Conservation (phyloP, 2,888 invertebrate species). For the Apantesis nais region DNA sequence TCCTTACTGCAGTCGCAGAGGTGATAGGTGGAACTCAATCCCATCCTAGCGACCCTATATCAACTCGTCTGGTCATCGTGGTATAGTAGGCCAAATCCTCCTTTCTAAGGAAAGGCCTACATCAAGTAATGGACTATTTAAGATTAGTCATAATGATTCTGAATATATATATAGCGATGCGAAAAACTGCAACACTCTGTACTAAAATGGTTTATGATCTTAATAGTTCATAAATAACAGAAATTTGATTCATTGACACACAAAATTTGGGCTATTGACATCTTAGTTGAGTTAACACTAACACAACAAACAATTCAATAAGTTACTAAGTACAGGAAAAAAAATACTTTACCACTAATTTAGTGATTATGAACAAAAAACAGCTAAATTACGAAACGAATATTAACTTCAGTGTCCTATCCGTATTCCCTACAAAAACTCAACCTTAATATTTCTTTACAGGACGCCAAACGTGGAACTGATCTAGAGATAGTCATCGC, state of each 20-base stretch:
- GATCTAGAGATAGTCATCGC: slow-evolving; percentile 93
- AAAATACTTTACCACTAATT: background rate
- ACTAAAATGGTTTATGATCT: background rate
- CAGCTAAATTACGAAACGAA: background rate
- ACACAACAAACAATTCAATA: background rate
- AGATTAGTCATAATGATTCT: no score
- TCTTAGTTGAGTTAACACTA: background rate
- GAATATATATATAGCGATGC: background rate
- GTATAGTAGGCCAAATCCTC: no score
- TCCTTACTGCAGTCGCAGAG: no score
- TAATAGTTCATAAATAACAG: background rate
- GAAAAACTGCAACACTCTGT: background rate
- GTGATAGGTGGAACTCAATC: no score
- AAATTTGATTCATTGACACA: background rate
- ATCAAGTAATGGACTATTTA: no score
- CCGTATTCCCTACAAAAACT: background rate
- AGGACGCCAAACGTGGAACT: slow-evolving; percentile 92
- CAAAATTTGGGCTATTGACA: background rate
- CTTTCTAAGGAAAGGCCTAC: no score
- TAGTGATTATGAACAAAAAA: background rate
- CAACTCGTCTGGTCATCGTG: no score
- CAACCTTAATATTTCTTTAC: slow-evolving; percentile 48
- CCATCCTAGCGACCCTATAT: no score
- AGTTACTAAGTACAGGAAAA: background rate
- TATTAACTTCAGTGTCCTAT: background rate